Evolutionary conservation across 2,113 vertebrate genomes (phyloP).

Genomic region (Pungitius pungitius): DNA sequence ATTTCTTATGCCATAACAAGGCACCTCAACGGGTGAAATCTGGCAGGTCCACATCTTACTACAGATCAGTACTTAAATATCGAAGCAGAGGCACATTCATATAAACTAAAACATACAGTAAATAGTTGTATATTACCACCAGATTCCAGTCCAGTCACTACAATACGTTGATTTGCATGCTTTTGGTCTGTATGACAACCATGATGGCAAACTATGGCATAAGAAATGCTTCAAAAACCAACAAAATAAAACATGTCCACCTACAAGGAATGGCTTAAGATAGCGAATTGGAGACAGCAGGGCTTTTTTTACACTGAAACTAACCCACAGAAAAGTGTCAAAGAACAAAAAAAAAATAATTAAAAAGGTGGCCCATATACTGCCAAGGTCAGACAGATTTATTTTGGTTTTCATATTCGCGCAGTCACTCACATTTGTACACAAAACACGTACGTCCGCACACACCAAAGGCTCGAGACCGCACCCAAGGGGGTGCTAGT

Average conservation of each 20-base stretch:
- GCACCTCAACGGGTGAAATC: constrained; percentile 78
- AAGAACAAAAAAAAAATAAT: constrained; percentile 49
- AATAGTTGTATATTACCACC: constrained; percentile 76
- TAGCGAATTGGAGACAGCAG: constrained; percentile 70
- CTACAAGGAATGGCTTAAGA: constrained; percentile 76
- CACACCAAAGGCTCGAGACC: constrained; percentile 80
- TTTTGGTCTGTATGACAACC: constrained; percentile 78
- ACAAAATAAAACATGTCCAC: constrained; percentile 62
- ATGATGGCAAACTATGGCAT: constrained; percentile 74
- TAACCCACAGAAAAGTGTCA: constrained; percentile 62
- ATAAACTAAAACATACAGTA: constrained; percentile 78
- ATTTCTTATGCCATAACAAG: constrained; percentile 81
- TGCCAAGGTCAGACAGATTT: constrained; percentile 71
- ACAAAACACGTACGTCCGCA: constrained; percentile 42
- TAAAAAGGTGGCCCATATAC: constrained; percentile 62
- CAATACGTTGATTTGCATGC: constrained; percentile 75
- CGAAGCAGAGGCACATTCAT: constrained; percentile 82
- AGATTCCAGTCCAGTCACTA: constrained; percentile 78
- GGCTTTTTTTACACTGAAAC: constrained; percentile 69
- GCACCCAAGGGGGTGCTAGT: constrained; percentile 71
- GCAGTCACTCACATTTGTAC: constrained; percentile 49
- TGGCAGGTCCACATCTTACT: constrained; percentile 73
- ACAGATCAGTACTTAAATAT: constrained; percentile 77
- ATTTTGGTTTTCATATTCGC: constrained; percentile 80
- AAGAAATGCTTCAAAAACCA: constrained; percentile 76